Base-by-base conservation (phyloP, 2,888 invertebrate species). In the Coleophora deauratella region DNA sequence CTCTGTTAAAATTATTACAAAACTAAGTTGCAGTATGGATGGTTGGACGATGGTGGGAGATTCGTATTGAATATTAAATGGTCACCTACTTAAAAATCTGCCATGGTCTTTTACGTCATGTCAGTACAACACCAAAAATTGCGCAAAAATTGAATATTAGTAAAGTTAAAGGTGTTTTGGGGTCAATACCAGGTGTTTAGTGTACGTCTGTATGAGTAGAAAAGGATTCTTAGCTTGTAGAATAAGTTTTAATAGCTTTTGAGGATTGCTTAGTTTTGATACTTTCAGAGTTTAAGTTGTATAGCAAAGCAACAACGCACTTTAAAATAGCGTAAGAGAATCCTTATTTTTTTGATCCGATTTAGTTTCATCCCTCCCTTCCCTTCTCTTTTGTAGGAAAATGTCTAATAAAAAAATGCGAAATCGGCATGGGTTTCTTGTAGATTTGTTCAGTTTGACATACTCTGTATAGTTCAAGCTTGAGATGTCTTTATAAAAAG, bases 31-130 rank as follows among this genome's bases (percentile, higher is more conserved):
- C 3, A 21, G 3, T 21, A 6, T 21, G 21, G 3, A 4, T 3
- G 3, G 11, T 12, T 8, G 50, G 47, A 54, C 55, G 45, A 51
- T 44, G 54, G 50, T 51, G 49, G 53, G 42, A 41, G 38, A 38
- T 37, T 30, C 38, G 48, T 37, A 40, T 41, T 42, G 73, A 67
- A 73, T 74, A 52, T 59, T 75, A 72, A 72, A 66, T 49, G 42
- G 57, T 58, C 55, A 55, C 58, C 55, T 52, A 58, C 55, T 59
- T 60, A 52, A 38, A 51, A 55, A 43, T 42, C 43, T 44, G 46
- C 41, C 47, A 35, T n/a, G 35, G 15, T 10, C 21, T 13, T 33
- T 33, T 9, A 10, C 12, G 13, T 33, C 12, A 33, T n/a, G n/a
- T n/a, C n/a, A n/a, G 11, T 12, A 12, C 9, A 12, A 11, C 11